Conservation (phyloP, 2,113 vertebrate species). For the Meleagris gallopavo region DNA sequence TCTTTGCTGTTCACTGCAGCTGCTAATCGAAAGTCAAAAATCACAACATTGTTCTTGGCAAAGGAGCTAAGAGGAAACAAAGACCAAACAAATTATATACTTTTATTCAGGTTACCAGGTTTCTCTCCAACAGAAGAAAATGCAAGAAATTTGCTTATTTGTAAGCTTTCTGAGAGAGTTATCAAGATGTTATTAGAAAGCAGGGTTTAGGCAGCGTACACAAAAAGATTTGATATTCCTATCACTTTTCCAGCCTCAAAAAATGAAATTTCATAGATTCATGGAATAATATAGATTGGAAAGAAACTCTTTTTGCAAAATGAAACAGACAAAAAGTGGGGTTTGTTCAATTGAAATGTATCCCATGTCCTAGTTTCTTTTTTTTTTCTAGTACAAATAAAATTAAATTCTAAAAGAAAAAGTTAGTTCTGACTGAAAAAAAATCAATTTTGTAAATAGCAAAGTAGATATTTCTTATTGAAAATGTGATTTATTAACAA, state of each 20-base stretch:
- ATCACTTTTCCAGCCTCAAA: background rate
- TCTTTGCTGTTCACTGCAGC: background rate
- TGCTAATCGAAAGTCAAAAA: background rate
- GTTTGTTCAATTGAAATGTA: background rate
- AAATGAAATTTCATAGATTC: background rate
- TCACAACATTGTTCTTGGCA: background rate
- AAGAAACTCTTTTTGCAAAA: background rate
- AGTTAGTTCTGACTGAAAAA: background rate
- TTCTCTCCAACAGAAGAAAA: background rate
- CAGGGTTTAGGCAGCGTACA: background rate
- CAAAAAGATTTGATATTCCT: background rate
- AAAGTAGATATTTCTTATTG: background rate
- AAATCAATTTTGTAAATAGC: background rate
- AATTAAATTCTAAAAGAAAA: background rate
- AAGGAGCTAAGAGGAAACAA: background rate
- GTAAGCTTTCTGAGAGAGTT: background rate
- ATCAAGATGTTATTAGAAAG: background rate
- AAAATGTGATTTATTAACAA: background rate
- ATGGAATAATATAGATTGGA: background rate
- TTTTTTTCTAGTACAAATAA: background rate
- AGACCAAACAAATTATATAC: background rate
- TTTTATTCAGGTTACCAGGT: background rate
- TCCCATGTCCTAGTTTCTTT: background rate
- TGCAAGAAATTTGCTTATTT: background rate
- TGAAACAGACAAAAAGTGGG: background rate